Evolutionary conservation across 2,888 invertebrate genomes (phyloP).

Genomic region (Mesorhabditis sp.): DNA sequence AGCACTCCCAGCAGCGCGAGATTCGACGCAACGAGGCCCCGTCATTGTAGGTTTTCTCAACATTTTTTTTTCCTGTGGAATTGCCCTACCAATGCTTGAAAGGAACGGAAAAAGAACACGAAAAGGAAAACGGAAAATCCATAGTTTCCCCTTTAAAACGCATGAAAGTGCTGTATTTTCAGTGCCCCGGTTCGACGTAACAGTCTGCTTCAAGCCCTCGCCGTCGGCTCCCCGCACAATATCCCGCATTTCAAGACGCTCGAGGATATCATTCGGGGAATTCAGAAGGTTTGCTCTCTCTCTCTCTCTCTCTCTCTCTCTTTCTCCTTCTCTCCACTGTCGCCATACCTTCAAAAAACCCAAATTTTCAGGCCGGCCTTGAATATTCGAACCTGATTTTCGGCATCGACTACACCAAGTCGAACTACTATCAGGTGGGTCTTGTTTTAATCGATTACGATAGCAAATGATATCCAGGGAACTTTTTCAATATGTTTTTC

Average conservation of each 20-base stretch:
- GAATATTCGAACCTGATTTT: constrained; percentile 58
- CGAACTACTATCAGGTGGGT: constrained; percentile 63
- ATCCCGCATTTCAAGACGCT: constrained; percentile 57
- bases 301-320: constrained; percentile 7
- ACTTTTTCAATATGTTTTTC: not conserved
- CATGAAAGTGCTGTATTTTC: constrained; percentile 15
- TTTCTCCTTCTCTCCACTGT: constrained; percentile 2
- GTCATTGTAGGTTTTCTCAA: constrained; percentile 38
- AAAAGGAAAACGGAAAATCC: too few species aligned
- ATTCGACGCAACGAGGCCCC: constrained; percentile 54
- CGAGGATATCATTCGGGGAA: constrained; percentile 53
- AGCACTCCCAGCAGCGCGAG: constrained; percentile 48
- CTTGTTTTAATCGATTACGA: constrained; percentile 21
- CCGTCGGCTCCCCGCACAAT: constrained; percentile 56
- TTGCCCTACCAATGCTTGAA: not conserved
- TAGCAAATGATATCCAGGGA: not conserved
- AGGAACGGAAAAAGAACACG: too few species aligned
- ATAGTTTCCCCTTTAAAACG: not conserved
- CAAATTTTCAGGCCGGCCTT: constrained; percentile 52
- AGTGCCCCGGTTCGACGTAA: constrained; percentile 56
- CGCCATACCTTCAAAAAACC: not conserved
- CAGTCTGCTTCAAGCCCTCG: constrained; percentile 52
- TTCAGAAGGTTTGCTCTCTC: constrained; percentile 45
- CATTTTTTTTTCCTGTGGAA: not conserved
- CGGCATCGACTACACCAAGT: constrained; percentile 64